A percentile compares a stretch with the other conserved stretches of the same genome.
phyloP scores from a whole-genome alignment of 2,797 vertebrate genomes.

The Tapirus indicus region DNA sequence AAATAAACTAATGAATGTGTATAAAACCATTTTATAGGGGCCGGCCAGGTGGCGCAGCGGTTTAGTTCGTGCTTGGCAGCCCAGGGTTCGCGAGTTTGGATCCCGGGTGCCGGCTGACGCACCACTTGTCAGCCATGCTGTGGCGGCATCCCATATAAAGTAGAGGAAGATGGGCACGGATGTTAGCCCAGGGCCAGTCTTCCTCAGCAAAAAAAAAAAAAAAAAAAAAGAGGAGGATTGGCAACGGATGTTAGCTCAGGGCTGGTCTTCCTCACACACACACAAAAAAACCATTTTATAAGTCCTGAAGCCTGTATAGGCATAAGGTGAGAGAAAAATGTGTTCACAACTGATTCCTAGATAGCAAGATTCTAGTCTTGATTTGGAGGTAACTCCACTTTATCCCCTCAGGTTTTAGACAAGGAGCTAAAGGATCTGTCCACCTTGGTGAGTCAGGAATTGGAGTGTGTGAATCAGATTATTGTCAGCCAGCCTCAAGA shows the following conservation, averaged over 20 bases:
- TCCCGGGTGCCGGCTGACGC: too few relatives aligned
- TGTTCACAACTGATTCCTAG: slow-evolving; percentile 38
- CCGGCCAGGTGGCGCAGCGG: too few relatives aligned
- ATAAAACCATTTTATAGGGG: slow-evolving; percentile 27
- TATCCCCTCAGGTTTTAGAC: slow-evolving; percentile 89
- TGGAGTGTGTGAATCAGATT: slow-evolving; percentile 90
- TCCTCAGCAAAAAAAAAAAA: too few relatives aligned
- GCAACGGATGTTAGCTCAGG: too few relatives aligned
- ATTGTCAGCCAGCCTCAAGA: slow-evolving; percentile 89
- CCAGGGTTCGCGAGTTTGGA: too few relatives aligned
- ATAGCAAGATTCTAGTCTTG: neutral
- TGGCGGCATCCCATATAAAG: too few relatives aligned
- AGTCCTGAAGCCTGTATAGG: neutral
- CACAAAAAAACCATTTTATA: slow-evolving; percentile 34
- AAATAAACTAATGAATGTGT: neutral
- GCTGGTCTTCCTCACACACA: too few relatives aligned
- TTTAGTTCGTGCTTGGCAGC: too few relatives aligned
- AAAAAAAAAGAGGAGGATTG: too few relatives aligned
- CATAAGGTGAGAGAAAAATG: neutral
- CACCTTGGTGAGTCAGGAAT: slow-evolving; percentile 90
- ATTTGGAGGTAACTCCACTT: neutral
- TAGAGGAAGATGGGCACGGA: too few relatives aligned
- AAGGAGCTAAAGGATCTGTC: slow-evolving; percentile 93
- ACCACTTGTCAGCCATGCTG: too few relatives aligned
- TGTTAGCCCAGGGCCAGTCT: too few relatives aligned